Evolutionary conservation across 2,888 invertebrate genomes (phyloP), one percentile per base, ranked within the genome.

Genomic region (Eilema sororculum): DNA sequence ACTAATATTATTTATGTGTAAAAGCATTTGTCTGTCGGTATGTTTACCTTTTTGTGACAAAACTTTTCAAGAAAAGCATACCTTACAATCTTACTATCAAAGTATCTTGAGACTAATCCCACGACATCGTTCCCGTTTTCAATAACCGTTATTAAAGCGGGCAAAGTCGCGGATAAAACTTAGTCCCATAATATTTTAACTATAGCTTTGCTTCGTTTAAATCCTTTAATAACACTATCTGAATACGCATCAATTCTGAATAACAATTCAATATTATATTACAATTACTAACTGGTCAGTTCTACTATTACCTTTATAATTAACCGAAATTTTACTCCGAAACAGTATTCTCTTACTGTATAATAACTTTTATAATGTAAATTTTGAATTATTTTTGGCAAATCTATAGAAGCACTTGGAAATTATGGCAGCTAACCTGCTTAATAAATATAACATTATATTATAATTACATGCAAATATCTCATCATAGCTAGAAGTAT

Each of bases 361-460:
- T 68, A 68, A 68, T 60, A 41, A 22, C 37, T 37, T 30, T 46
- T 41, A 60, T 33, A 12, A 65, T 65, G 65, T 65, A 69, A 69
- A 65, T 69, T 69, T 69, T 46, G 64, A 69, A 64, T 69, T 69
- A 69, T 64, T 69, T n/a, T 69, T 69, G 69, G 69, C 69, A 69
- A 69, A 69, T 69, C 69, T 69, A 69, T 69, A 69, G 68, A 69
- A 69, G 69, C 69, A 69, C 65, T 69, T 65, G 59, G 64, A 69
- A 69, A 69, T 63, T 63, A 68, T 65, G 60, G 69, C 69, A 69
- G 69, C 69, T 69, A 69, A 65, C 52, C 69, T 69, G 69, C 69
- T 30, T 59, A 69, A 65, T 58, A 28, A 69, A 65, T 65, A 58
- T 68, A 64, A 59, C n/a, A 59, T 69, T 69, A 69, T 56, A 57